Evolutionary conservation across 2,797 vertebrate species (phyloP).

Genomic region (Gadopsis bispinosus): DNA sequence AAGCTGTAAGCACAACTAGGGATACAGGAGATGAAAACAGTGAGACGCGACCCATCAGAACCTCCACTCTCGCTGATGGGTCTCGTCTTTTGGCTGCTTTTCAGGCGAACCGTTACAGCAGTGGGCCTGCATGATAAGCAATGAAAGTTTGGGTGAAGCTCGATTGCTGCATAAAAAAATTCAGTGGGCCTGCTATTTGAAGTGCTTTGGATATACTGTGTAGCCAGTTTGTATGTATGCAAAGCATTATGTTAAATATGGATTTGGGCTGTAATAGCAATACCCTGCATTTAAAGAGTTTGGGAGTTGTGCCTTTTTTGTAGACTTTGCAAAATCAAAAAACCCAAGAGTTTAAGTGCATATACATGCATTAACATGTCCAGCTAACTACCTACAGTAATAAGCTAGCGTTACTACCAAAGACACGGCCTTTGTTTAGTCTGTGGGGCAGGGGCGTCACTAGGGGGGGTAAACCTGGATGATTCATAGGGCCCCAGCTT

Average conservation of each 20-base stretch:
- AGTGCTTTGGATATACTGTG: slow-evolving; percentile 20
- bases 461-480: no score
- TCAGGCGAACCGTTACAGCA: slow-evolving; percentile 46
- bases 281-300: neutral
- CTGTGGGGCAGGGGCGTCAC: no score
- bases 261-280: neutral
- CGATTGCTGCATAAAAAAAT: slow-evolving; percentile 28
- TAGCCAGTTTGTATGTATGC: neutral
- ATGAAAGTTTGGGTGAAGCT: slow-evolving; percentile 31
- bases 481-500: no score
- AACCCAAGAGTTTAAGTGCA: neutral
- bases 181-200: slow-evolving; percentile 9
- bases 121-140: slow-evolving; percentile 30
- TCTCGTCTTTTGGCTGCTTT: slow-evolving; percentile 65
- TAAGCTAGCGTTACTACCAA: neutral
- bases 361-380: neutral
- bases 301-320: neutral
- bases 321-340: neutral
- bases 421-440: neutral
- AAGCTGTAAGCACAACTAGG: slow-evolving; percentile 59
- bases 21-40: slow-evolving; percentile 60
- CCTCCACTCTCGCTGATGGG: slow-evolving; percentile 63
- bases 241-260: neutral
- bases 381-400: no score
- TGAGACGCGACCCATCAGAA: slow-evolving; percentile 47